These are phyloP conservation scores for Brachyrhaphis roseni DNA, from an alignment of 2,797 vertebrate genomes.

Conservation along the genomic window DNA sequence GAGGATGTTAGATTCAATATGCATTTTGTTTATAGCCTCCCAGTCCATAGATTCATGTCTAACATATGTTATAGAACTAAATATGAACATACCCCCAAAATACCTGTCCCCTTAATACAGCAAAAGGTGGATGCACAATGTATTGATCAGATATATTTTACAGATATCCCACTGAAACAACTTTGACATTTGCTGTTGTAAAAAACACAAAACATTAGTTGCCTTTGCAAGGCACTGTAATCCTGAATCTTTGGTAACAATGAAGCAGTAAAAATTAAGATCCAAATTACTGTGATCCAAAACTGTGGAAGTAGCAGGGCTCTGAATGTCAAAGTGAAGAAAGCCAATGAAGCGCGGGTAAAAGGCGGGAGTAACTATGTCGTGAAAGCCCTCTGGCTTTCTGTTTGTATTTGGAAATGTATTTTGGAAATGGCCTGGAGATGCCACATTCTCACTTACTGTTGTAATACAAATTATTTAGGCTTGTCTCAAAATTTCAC, in stretches of 20 bases:
- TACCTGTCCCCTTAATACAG: not conserved
- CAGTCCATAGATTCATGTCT: not conserved
- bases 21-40: not conserved
- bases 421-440: slow-evolving; percentile 55
- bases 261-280: not conserved
- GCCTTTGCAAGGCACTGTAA: not conserved
- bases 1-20: not conserved
- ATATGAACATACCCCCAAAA: not conserved
- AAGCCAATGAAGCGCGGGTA: too few species aligned
- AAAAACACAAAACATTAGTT: not conserved
- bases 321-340: too few species aligned
- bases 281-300: too few species aligned
- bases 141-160: not conserved
- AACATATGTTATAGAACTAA: not conserved
- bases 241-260: not conserved
- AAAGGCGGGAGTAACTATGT: too few species aligned
- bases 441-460: slow-evolving; percentile 36
- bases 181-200: not conserved
- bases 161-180: not conserved
- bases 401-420: slow-evolving; percentile 65
- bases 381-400: slow-evolving; percentile 28
- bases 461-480: slow-evolving; percentile 31
- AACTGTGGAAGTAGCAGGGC: slow-evolving; percentile 70
- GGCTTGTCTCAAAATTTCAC: slow-evolving; percentile 29
- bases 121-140: not conserved